Base-by-base conservation (phyloP, 1,140 invertebrate species). In the Brachionus paranguensis region DNA sequence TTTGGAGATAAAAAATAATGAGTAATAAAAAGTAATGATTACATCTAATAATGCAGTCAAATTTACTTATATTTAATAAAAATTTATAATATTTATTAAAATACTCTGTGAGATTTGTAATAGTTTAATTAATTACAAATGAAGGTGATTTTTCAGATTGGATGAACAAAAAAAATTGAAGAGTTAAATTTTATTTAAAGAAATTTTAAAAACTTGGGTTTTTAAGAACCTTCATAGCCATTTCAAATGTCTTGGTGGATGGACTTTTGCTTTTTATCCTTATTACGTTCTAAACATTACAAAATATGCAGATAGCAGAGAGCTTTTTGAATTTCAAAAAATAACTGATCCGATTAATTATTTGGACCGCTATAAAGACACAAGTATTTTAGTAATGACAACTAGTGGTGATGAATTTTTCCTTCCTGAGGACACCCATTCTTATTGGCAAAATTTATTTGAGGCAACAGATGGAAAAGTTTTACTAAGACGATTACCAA, bases 391-490 rank as follows among this genome's bases (percentile, higher is more conserved):
- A 65, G 86, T 88, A 5, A 86, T 87, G 37, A 86, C 85, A 17
- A 86, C 87, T 0, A 86, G 86, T 11, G 87, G 87, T 3, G 88
- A 88, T 74, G 87, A 88, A 84, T 88, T 88, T 84, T 88, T 88
- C 78, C 83, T 88, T 20, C 86, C 86, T n/a, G 88, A 88, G 29
- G 87, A 88, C 84, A 86, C 87, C 1, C 85, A 87, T 65, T 87
- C 86, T 81, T 88, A 86, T 84, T 88, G 86, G 85, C 68, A 85
- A 74, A 55, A 87, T 37, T 85, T 88, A 8, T 55, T 76, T n/a
- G 85, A 85, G 70, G 85, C 86, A 2, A 88, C 76, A 17, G 10
- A 79, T 79, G 76, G 45, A 33, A 79, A 53, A 55, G 76, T 64
- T 53, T 64, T 79, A 11, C 14, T 79, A n/a, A 79, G 76, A 53